These are phyloP conservation scores for Actinia tenebrosa DNA, from an alignment of 64 coral and sea anemone species.

Conservation along the genomic window DNA sequence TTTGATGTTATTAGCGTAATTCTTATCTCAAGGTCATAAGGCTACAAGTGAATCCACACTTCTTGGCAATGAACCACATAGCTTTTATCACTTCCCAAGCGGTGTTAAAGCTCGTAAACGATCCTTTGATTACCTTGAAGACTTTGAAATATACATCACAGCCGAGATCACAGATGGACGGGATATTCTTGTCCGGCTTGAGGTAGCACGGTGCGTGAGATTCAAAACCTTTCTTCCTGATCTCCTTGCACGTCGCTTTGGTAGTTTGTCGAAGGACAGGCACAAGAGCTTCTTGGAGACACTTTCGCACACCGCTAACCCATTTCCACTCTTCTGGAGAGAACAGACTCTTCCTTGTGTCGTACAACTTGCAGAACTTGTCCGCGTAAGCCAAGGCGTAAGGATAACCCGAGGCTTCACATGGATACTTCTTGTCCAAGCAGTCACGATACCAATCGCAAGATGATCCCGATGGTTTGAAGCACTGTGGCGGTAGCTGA, in stretches of 20 bases:
- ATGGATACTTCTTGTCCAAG: constrained; percentile 23
- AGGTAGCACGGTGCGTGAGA: constrained; percentile 47
- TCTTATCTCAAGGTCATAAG: not conserved
- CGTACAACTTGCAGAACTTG: constrained; percentile 41
- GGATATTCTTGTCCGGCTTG: constrained; percentile 5
- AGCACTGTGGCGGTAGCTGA: not conserved
- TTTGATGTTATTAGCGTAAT: no score
- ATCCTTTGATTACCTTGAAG: constrained; percentile 25
- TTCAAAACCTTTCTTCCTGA: constrained; percentile 23
- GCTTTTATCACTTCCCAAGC: constrained; percentile 34
- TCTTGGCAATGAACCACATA: constrained; percentile 14
- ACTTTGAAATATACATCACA: constrained; percentile 7
- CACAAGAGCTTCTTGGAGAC: constrained; percentile 37
- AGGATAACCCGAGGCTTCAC: not conserved
- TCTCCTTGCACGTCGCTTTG: constrained; percentile 6
- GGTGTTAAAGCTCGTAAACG: constrained; percentile 4
- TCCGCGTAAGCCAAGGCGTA: constrained; percentile 36
- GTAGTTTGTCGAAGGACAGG: constrained; percentile 1
- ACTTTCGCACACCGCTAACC: constrained; percentile 50
- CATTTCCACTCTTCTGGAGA: not conserved
- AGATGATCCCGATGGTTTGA: constrained; percentile 1
- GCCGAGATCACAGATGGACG: constrained; percentile 47
- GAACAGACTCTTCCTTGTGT: not conserved
- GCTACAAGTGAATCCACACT: not conserved
- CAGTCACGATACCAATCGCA: constrained; percentile 55